A percentile compares a stretch with the other conserved stretches of the same genome.
Conservation (phyloP, 92 coral and sea anemone genomes). For the Parazoanthus darwini region DNA sequence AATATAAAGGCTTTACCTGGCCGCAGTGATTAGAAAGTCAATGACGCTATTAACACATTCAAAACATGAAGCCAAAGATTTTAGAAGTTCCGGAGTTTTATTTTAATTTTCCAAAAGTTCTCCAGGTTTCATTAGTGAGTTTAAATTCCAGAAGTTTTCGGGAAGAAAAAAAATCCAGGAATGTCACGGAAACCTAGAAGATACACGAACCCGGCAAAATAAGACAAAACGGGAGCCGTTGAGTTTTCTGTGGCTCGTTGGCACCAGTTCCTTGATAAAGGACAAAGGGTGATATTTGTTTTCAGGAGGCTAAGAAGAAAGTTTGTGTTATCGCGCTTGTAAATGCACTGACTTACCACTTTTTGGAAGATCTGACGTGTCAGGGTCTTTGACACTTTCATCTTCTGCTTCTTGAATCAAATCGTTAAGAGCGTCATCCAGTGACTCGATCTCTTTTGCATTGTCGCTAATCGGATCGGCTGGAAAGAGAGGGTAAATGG, state of each 20-base stretch:
- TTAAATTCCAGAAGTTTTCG: background rate
- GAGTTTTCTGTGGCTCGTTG: background rate
- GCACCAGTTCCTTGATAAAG: background rate
- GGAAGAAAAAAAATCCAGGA: background rate
- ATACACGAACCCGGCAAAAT: background rate
- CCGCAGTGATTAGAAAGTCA: background rate
- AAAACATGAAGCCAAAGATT: no score
- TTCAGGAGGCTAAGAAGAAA: no score
- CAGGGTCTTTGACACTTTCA: background rate
- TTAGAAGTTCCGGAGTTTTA: no score
- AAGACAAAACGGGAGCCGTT: background rate
- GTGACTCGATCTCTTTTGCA: constrained; percentile 7
- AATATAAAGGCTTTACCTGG: background rate
- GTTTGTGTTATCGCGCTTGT: no score
- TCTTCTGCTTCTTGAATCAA: background rate
- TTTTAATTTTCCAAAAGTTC: no score
- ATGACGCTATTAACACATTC: no score
- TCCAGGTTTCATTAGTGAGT: background rate
- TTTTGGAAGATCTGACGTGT: background rate
- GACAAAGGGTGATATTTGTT: background rate
- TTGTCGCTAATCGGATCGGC: constrained; percentile 32
- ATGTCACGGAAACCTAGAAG: background rate
- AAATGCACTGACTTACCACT: background rate
- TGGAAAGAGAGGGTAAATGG: background rate
- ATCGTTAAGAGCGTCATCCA: constrained; percentile 17